phyloP scores from a whole-genome alignment of 2,113 vertebrate species.

The Crotalus tigris region DNA sequence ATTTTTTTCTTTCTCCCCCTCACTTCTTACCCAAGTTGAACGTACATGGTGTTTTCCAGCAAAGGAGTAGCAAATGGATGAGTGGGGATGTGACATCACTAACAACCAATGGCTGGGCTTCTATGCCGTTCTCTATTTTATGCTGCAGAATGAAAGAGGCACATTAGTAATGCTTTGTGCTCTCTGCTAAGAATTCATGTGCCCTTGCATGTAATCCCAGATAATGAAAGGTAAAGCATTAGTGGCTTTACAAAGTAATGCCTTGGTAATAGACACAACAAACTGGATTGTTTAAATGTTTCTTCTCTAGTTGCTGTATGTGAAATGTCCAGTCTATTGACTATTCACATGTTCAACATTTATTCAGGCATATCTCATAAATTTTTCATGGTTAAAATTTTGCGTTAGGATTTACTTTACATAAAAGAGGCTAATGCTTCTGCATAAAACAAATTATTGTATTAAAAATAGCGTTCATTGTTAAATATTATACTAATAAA shows the following conservation, averaged over 20 bases:
- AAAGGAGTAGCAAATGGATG: constrained; percentile 33
- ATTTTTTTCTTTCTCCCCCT: neutral
- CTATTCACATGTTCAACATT: constrained; percentile 20
- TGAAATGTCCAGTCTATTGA: constrained; percentile 34
- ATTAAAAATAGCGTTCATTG: neutral
- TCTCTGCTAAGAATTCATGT: neutral
- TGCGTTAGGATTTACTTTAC: constrained; percentile 11
- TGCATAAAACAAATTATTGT: neutral
- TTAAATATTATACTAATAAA: neutral
- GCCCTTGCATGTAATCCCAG: constrained; percentile 28
- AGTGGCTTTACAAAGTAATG: neutral
- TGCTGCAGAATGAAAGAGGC: neutral
- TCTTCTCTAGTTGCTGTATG: neutral
- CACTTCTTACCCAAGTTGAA: constrained; percentile 1
- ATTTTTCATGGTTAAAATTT: neutral
- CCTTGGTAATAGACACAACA: constrained; percentile 15
- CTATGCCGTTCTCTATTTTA: constrained; percentile 32
- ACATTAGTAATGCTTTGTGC: constrained; percentile 36
- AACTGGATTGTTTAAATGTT: constrained; percentile 22
- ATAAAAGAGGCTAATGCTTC: neutral
- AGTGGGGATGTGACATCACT: constrained; percentile 52
- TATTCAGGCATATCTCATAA: constrained; percentile 11
- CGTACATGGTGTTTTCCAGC: constrained; percentile 35
- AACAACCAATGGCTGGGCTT: constrained; percentile 49
- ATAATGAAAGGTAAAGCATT: neutral